Base-by-base conservation (phyloP, 92 coral and sea anemone species). In the Siderastrea radians region DNA sequence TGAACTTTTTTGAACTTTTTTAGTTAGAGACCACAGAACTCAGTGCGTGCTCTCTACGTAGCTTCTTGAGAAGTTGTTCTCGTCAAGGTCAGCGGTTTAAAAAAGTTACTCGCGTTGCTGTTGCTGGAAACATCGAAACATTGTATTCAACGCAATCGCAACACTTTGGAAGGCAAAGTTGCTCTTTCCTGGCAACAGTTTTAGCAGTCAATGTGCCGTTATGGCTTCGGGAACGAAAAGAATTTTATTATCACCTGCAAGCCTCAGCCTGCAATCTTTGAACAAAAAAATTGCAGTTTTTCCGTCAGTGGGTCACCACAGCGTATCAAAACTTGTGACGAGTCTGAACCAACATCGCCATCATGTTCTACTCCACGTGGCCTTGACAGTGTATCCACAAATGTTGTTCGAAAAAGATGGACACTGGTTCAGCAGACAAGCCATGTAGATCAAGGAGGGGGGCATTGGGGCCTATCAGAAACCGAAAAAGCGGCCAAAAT, bases 301-400 rank as follows among this genome's bases (percentile, higher is more conserved):
- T 55, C 66, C 68, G 55, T 45, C n/a, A n/a, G n/a, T n/a, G n/a
- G n/a, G n/a, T n/a, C 68, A 50, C 80, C 79, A 44, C 60, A 75
- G 79, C 58, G 48, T 52, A 8, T 44, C 44, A 54, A 50, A 48
- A 47, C 16, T 70, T 51, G 50, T 43, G 51, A 43, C 76, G 15
- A 71, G 50, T 43, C 76, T 43, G 49, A 5, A 43, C 75, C 57
- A 58, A 73, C 50, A 73, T 73, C 78, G 16, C 78, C 55, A 38
- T 73, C 49, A n/a, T 43, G 75, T 12, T 26, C 75, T 16, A 71
- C 75, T 12, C 50, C 50, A 71, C 51, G 44, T 5, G 75, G 75
- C 9, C 75, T 71, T 71, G 75, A 71, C 51, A 47, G 75, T 16
- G 75, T 71, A 45, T 71, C 11, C 16, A 5, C 12, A 11, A 71